Conservation (phyloP, 2,888 invertebrate species). For the Agonopterix arenella region DNA sequence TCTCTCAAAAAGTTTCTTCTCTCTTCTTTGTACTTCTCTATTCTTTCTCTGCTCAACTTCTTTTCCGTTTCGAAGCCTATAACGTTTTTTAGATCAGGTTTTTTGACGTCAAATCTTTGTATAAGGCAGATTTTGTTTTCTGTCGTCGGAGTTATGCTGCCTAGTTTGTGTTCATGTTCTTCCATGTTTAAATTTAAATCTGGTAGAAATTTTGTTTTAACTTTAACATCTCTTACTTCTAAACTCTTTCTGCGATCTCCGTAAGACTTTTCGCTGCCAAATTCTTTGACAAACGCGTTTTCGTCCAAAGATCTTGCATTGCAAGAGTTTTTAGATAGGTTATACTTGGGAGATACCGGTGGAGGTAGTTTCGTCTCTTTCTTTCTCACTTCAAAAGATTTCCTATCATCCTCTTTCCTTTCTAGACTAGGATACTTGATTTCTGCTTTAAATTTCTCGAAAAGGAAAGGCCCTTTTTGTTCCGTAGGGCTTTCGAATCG, state of each 20-base stretch:
- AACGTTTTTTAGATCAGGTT: conserved; percentile 46
- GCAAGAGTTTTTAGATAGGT: conserved; percentile 76
- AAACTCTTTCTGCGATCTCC: conserved; percentile 76
- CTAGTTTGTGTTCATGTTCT: conserved; percentile 21
- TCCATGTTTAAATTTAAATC: conserved; percentile 61
- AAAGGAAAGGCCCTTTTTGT: conserved; percentile 73
- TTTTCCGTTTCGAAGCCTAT: conserved; percentile 68
- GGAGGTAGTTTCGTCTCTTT: conserved; percentile 59
- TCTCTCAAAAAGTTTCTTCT: conserved; percentile 89
- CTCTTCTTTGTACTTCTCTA: conserved; percentile 94
- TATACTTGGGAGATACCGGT: conserved; percentile 77
- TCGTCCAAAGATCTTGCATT: conserved; percentile 84
- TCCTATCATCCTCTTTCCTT: conserved; percentile 36
- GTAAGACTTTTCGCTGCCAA: conserved; percentile 56
- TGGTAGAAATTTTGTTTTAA: conserved; percentile 73
- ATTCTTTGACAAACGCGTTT: conserved; percentile 83
- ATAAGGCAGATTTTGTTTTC: conserved; percentile 79
- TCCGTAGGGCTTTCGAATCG: conserved; percentile 81
- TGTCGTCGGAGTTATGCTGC: conserved; percentile 75
- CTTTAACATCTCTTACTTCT: conserved; percentile 79
- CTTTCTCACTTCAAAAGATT: conserved; percentile 32
- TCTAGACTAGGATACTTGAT: conserved; percentile 56
- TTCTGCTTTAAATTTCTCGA: conserved; percentile 68
- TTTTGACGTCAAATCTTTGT: conserved; percentile 62
- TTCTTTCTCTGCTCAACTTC: conserved; percentile 85